A percentile compares a stretch with the other conserved stretches of the same genome.
Evolutionary conservation across 1,140 invertebrate species (phyloP).

Genomic region (Streblospio benedicti): DNA sequence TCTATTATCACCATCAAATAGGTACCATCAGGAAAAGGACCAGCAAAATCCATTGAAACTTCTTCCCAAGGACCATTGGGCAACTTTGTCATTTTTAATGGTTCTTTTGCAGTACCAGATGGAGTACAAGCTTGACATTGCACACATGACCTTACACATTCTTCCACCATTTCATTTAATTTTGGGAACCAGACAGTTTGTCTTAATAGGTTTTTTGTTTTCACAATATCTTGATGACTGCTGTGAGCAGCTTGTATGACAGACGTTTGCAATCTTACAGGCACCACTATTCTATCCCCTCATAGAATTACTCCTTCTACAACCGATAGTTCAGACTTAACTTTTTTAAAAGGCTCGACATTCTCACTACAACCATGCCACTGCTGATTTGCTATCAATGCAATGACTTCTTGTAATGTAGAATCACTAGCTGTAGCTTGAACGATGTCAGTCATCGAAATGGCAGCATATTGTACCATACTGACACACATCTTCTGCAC

Average conservation of each 20-base stretch:
- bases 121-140: conserved; percentile 23
- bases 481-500: background rate
- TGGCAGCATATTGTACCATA: background rate
- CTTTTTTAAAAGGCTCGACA: background rate
- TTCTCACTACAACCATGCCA: too few species aligned
- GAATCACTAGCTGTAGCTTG: too few species aligned
- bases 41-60: conserved; percentile 3
- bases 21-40: background rate
- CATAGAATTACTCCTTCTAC: background rate
- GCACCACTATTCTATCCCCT: background rate
- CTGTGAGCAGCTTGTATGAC: too few species aligned
- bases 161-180: conserved; percentile 31
- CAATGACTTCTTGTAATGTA: too few species aligned
- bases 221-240: background rate
- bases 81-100: background rate
- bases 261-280: too few species aligned
- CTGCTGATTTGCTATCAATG: too few species aligned
- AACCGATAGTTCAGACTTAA: conserved; percentile 1
- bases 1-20: conserved; percentile 16
- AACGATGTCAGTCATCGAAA: conserved; percentile 1
- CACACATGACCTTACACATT: conserved; percentile 24
- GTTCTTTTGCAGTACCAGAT: conserved; percentile 6
- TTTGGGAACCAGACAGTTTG: background rate
- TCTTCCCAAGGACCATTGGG: background rate
- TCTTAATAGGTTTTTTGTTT: background rate